Conservation (phyloP, 2,797 vertebrate genomes). For the Calcarius lapponicus region DNA sequence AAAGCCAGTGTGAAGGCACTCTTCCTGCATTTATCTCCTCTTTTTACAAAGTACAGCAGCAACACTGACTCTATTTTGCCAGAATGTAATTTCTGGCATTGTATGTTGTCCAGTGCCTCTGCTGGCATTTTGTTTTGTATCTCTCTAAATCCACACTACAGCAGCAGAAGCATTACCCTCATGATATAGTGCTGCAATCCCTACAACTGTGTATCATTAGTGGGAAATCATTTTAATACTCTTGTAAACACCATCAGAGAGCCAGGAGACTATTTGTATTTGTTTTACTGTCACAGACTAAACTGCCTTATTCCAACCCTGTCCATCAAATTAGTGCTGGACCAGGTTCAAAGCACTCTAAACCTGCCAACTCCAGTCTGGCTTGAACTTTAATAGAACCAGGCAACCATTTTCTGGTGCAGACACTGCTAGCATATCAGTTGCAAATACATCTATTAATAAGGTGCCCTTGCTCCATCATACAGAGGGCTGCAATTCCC, state of each 20-base stretch:
- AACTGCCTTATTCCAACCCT: constrained; percentile 58
- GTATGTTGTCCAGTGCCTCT: neutral
- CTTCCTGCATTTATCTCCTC: neutral
- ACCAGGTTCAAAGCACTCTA: constrained; percentile 45
- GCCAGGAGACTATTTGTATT: constrained; percentile 59
- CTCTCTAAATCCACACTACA: neutral
- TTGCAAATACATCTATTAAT: constrained; percentile 29
- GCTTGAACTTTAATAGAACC: constrained; percentile 54
- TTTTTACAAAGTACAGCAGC: neutral
- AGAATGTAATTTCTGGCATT: neutral
- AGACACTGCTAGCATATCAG: constrained; percentile 23
- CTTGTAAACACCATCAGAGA: constrained; percentile 62
- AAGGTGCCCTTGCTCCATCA: constrained; percentile 14
- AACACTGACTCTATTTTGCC: neutral
- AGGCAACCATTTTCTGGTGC: constrained; percentile 42
- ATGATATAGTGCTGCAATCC: constrained; percentile 45
- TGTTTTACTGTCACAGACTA: constrained; percentile 63
- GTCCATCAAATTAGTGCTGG: constrained; percentile 73
- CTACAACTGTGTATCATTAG: constrained; percentile 53
- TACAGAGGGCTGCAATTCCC: neutral
- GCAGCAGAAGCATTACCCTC: constrained; percentile 31
- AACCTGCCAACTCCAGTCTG: constrained; percentile 63
- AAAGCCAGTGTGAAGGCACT: neutral
- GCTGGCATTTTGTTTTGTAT: constrained; percentile 21
- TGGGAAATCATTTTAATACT: constrained; percentile 65